phyloP scores from a whole-genome alignment of 2,797 vertebrate genomes.

The Tachyglossus aculeatus region DNA sequence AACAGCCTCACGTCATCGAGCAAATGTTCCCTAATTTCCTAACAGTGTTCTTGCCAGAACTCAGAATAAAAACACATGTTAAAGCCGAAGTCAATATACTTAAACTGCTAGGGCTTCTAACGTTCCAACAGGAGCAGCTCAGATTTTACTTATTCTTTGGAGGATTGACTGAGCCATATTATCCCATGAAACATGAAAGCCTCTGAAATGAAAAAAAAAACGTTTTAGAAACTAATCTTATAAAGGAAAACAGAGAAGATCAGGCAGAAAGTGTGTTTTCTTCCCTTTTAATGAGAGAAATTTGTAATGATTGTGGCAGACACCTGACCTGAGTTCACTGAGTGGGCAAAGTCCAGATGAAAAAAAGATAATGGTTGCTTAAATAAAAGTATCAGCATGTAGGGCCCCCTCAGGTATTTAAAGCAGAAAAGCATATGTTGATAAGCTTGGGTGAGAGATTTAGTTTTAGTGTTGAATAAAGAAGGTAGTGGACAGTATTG shows the following conservation, averaged over 20 bases:
- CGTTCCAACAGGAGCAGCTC: too few relatives aligned
- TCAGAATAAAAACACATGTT: too few relatives aligned
- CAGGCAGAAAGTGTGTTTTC: neutral
- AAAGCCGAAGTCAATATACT: too few relatives aligned
- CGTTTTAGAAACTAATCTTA: neutral
- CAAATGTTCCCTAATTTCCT: too few relatives aligned
- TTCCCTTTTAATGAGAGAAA: conserved; percentile 35
- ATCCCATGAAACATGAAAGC: too few relatives aligned
- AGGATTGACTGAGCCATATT: too few relatives aligned
- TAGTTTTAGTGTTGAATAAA: neutral
- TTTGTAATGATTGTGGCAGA: conserved; percentile 7
- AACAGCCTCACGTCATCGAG: too few relatives aligned
- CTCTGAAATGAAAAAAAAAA: too few relatives aligned
- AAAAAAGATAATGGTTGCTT: conserved; percentile 14
- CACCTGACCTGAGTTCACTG: conserved; percentile 19
- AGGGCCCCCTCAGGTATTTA: neutral
- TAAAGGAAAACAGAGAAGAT: neutral
- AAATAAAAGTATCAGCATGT: neutral
- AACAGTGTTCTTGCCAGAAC: too few relatives aligned
- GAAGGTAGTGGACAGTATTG: neutral
- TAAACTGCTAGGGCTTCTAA: too few relatives aligned
- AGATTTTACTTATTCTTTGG: too few relatives aligned
- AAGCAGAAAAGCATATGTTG: neutral
- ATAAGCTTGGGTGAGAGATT: neutral
- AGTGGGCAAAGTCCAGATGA: conserved; percentile 5